Percentiles rank a stretch among this genome's conserved stretches.
phyloP scores from a whole-genome alignment of 2,113 vertebrate species.

The Lamprologus callipterus region DNA sequence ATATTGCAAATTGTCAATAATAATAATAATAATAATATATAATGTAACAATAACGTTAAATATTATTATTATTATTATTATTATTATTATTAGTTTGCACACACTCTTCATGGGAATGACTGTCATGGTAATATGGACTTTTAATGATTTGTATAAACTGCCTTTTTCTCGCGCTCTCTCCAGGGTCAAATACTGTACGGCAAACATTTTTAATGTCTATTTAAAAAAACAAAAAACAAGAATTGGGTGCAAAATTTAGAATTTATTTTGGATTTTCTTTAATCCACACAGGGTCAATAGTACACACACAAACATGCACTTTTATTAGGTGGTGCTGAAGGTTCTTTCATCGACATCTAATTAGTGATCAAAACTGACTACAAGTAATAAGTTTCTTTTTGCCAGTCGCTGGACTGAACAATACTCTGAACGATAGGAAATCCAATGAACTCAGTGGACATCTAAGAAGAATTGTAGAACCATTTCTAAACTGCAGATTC shows the following conservation, averaged over 20 bases:
- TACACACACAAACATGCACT: background rate
- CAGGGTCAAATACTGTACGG: background rate
- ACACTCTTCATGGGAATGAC: background rate
- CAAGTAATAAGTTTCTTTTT: background rate
- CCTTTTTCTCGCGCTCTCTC: background rate
- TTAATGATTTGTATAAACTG: background rate
- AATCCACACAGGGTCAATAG: background rate
- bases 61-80: background rate
- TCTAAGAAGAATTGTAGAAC: background rate
- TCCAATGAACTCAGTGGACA: background rate
- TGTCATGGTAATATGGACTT: background rate
- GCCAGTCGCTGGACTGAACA: background rate
- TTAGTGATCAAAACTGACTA: background rate
- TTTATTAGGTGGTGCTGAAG: background rate
- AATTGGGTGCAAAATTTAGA: background rate
- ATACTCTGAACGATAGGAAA: background rate
- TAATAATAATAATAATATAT: background rate
- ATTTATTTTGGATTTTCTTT: background rate
- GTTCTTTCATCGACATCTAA: background rate
- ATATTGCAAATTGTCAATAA: background rate
- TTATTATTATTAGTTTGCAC: background rate
- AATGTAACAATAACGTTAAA: background rate
- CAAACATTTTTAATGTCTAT: background rate
- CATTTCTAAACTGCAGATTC: background rate
- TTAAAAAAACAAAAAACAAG: background rate